A percentile compares a stretch with the other conserved stretches of the same genome.
These are phyloP conservation scores for Apaloderma vittatum DNA, from an alignment of 2,113 vertebrate species.

Conservation along the genomic window DNA sequence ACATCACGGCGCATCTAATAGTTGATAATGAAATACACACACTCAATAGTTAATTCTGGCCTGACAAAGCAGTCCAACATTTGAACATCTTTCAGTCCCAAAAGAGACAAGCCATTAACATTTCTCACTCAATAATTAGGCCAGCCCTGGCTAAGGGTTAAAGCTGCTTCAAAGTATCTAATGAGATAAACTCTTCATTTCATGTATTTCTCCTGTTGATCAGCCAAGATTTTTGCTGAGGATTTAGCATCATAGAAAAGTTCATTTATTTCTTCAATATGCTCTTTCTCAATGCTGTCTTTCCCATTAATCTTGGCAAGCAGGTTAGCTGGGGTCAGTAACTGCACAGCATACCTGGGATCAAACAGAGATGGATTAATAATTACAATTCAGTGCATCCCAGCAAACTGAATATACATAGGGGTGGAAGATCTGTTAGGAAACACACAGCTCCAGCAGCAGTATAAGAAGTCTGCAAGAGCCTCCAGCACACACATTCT, in stretches of 20 bases:
- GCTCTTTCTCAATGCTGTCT: slow-evolving; percentile 93
- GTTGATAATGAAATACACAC: neutral
- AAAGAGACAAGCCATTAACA: slow-evolving; percentile 51
- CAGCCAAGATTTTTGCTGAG: slow-evolving; percentile 96
- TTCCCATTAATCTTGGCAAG: slow-evolving; percentile 95
- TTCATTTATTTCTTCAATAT: slow-evolving; percentile 98
- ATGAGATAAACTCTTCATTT: slow-evolving; percentile 80
- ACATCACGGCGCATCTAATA: neutral
- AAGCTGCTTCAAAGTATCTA: slow-evolving; percentile 35
- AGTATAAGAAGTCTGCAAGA: neutral
- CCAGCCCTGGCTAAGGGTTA: slow-evolving; percentile 14
- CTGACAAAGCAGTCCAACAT: slow-evolving; percentile 46
- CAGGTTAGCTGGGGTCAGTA: slow-evolving; percentile 93
- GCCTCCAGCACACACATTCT: neutral
- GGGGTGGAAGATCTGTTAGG: neutral
- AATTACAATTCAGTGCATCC: neutral
- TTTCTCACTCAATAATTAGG: slow-evolving; percentile 26
- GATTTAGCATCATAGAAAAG: slow-evolving; percentile 99
- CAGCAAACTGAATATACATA: neutral
- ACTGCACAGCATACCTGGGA: slow-evolving; percentile 91
- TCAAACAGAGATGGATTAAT: neutral
- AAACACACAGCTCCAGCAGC: neutral
- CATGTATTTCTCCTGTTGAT: slow-evolving; percentile 98
- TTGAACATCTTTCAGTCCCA: slow-evolving; percentile 58
- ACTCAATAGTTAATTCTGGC: neutral